Evolutionary conservation across 1,140 invertebrate species (phyloP), one percentile per base, ranked within the genome.

Genomic region (Plectrocnemia conspersa): DNA sequence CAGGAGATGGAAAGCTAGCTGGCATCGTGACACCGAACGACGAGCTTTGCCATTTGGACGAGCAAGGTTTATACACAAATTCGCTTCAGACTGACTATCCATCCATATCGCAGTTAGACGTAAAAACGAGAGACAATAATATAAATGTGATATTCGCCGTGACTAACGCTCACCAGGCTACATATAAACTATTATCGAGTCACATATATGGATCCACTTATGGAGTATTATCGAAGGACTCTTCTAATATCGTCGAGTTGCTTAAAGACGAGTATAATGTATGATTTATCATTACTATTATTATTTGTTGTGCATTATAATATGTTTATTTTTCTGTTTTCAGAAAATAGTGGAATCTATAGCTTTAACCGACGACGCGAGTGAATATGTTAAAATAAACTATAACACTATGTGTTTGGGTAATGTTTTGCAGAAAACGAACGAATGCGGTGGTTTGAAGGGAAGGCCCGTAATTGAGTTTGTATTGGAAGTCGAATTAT

Each of bases 121-220:
- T 67, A 66, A 77, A 68, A 70, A 80, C 89, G 15, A 81, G 81
- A 58, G 82, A 91, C 62, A 83, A 88, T 55, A 80, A 86, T 46
- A 85, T 91, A 19, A 90, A 88, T 69, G 74, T 93, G 25, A 90
- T 94, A 52, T 94, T 93, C 76, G 87, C 88, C 13, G 87, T 93
- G 1, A 85, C 84, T 6, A 65, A 76, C 16, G 75, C 79, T 44
- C 80, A 85, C 64, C 68, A 79, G 22, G 65, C 70, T 3, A 74
- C 85, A 27, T 93, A 93, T 67, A 71, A 81, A 50, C 68, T 77
- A 49, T 71, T 93, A 1, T 79, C 73, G 38, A 61, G 73, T 10
- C 69, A 76, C 27, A 82, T 83, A 61, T 79, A 77, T 64, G 83
- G 77, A 56, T 74, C 89, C 11, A 80, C 79, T 3, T 78, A 79